Percentiles rank a stretch among this genome's conserved stretches.
phyloP scores from a whole-genome alignment of 2,888 invertebrate genomes.

The Nephrotoma guestfalica region DNA sequence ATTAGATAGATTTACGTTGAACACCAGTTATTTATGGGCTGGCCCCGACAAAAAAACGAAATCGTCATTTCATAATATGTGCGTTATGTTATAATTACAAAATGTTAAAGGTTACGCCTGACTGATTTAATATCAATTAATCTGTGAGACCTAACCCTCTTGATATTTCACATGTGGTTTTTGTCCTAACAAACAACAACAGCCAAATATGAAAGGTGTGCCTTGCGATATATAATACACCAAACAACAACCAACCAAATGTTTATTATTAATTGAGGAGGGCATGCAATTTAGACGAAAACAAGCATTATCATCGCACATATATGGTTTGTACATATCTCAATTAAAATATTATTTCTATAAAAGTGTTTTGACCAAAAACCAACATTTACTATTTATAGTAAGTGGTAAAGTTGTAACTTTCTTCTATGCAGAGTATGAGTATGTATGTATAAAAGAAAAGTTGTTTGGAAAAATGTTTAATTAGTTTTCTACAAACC shows the following conservation, averaged over 20 bases:
- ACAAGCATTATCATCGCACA: background rate
- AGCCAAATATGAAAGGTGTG: background rate
- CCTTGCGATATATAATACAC: background rate
- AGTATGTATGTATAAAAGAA: background rate
- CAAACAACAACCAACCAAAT: background rate
- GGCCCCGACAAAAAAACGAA: background rate
- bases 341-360: background rate
- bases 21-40: background rate
- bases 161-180: background rate
- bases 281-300: background rate
- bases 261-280: background rate
- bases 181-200: background rate
- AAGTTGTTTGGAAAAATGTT: background rate
- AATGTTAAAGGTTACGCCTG: background rate
- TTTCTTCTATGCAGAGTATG: background rate
- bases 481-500: background rate
- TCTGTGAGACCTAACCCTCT: background rate
- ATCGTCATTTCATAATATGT: background rate
- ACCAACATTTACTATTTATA: too few relatives aligned
- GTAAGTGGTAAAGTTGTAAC: background rate
- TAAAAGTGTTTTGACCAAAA: background rate
- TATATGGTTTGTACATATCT: background rate
- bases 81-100: background rate
- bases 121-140: background rate
- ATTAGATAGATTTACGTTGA: background rate